Evolutionary conservation across 2,797 vertebrate species (phyloP).

Genomic region (Lacerta viridis): DNA sequence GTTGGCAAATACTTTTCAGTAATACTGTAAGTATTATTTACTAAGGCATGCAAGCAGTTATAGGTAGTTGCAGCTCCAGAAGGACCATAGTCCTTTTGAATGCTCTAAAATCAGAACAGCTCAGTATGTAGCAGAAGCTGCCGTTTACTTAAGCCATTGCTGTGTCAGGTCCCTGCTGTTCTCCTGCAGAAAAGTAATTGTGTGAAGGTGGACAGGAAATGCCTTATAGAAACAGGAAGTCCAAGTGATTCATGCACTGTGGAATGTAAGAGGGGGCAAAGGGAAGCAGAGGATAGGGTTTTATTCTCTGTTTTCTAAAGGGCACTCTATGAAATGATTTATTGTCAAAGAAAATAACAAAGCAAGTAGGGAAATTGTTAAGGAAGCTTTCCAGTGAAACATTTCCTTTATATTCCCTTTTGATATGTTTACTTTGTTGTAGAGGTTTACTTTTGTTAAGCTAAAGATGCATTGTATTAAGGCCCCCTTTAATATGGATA

Average conservation of each 20-base stretch:
- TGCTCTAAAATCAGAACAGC: slow-evolving; percentile 48
- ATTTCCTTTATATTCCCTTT: slow-evolving; percentile 92
- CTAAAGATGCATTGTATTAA: slow-evolving; percentile 83
- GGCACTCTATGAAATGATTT: slow-evolving; percentile 96
- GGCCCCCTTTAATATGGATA: slow-evolving; percentile 81
- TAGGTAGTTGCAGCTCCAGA: slow-evolving; percentile 54
- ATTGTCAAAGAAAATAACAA: slow-evolving; percentile 96
- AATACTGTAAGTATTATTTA: not conserved
- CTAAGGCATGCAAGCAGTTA: slow-evolving; percentile 20
- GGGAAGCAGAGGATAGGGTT: slow-evolving; percentile 69
- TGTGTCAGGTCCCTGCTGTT: slow-evolving; percentile 87
- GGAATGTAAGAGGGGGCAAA: slow-evolving; percentile 86
- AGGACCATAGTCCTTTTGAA: slow-evolving; percentile 43
- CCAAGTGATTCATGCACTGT: slow-evolving; percentile 95
- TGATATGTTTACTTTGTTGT: slow-evolving; percentile 92
- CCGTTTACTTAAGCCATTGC: slow-evolving; percentile 87
- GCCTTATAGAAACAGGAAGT: slow-evolving; percentile 98
- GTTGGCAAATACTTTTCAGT: slow-evolving; percentile 37
- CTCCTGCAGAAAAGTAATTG: slow-evolving; percentile 87
- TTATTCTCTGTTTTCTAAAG: slow-evolving; percentile 87
- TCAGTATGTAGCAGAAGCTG: slow-evolving; percentile 72
- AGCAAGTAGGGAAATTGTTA: slow-evolving; percentile 91
- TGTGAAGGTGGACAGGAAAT: slow-evolving; percentile 92
- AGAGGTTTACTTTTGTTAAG: slow-evolving; percentile 92
- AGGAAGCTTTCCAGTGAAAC: slow-evolving; percentile 93